Conservation (phyloP, 2,797 vertebrate genomes). For the Sebastes itinus region DNA sequence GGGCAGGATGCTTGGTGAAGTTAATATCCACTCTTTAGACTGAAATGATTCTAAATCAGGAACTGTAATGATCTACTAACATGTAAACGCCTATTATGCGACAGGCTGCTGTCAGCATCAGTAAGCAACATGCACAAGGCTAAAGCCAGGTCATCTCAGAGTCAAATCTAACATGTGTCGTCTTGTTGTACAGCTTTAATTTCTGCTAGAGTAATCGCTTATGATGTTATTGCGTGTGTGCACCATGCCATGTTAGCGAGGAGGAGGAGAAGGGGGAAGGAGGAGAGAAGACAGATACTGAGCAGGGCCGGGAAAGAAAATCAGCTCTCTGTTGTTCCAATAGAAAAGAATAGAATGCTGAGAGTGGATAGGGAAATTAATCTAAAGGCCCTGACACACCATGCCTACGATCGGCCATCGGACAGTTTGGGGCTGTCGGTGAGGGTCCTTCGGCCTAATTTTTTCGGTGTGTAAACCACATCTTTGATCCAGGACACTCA, state of each 20-base stretch:
- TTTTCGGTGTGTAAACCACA: too few relatives aligned
- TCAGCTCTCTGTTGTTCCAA: not conserved
- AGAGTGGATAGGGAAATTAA: not conserved
- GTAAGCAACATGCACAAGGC: not conserved
- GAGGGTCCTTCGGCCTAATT: too few relatives aligned
- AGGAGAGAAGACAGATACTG: not conserved
- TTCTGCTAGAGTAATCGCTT: conserved; percentile 5
- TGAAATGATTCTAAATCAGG: not conserved
- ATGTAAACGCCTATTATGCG: not conserved
- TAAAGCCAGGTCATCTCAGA: conserved; percentile 19
- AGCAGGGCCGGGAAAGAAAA: not conserved
- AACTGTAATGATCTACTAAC: not conserved
- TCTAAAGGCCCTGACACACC: too few relatives aligned
- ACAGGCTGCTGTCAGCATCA: not conserved
- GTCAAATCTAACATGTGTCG: conserved; percentile 3
- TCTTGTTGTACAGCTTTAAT: not conserved
- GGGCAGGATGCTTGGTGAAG: not conserved
- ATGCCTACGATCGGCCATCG: fast-evolving
- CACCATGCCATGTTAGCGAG: not conserved
- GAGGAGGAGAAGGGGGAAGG: not conserved
- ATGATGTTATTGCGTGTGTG: conserved; percentile 15
- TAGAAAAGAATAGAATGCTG: not conserved
- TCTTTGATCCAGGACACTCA: too few relatives aligned
- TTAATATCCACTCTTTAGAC: not conserved
- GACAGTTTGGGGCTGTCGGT: too few relatives aligned